Evolutionary conservation across 2,888 invertebrate species (phyloP), one percentile per base, ranked within the genome.

Genomic region (Dyspetes luteomarginatus): DNA sequence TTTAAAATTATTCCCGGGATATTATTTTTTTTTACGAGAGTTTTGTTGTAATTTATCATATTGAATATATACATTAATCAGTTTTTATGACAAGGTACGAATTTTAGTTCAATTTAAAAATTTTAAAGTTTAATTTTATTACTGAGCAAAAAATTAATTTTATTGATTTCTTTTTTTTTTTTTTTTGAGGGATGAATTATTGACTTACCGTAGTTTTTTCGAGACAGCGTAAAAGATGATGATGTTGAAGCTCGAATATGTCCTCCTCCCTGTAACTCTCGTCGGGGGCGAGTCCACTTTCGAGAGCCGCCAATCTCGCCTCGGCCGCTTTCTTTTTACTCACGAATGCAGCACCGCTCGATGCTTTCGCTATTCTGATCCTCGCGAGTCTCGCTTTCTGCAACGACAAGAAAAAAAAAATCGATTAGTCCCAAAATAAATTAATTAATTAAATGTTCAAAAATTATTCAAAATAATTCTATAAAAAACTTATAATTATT

Each of bases 351-450:
- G 99, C 99, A 3, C 99, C 99, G 17, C 98, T 98, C 1, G 99
- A 99, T 71, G 99, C 99, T 93, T 99, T 99, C 72, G 99, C 99
- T 92, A 99, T 99, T 81, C 98, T 96, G 90, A 99, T 99, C 82
- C 99, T 96, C 41, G 99, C 99, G 92, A 99, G 94, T 76, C 99
- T 96, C 30, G 99, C 99, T 97, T 99, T 99, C 99, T 99, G 95
- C 55, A 95, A 95, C 56, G 82, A 60, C 15, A 72, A 72, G 76
- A 36, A 50, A 15, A 26, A 64, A 77, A 67, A 64, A n/a, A 17
- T 80, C 0, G 19, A 56, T 67, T 12, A 80, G 19, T n/a, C n/a
- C n/a, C n/a, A n/a, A n/a, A n/a, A n/a, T n/a, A 41, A 41, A 41
- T 36, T 41, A 56, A 19, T 24, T 22, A 36, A 36, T 36, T 36